Conservation (phyloP, 2,113 vertebrate species). For the Aldabrachelys gigantea region DNA sequence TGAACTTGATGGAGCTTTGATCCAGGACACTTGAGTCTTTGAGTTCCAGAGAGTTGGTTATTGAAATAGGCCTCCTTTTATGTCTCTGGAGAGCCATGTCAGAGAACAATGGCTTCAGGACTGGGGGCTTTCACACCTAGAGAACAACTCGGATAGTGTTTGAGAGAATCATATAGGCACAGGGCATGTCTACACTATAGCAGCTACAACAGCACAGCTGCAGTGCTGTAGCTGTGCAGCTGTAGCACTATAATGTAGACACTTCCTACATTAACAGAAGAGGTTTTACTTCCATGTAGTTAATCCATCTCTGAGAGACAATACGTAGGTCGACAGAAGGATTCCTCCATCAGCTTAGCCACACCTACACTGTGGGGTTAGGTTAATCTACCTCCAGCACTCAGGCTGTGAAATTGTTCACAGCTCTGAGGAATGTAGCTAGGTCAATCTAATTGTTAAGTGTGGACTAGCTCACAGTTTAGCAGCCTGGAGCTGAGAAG, state of each 20-base stretch:
- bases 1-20: neutral
- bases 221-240: neutral
- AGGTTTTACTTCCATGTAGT: neutral
- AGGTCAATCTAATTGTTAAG: neutral
- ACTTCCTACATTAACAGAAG: neutral
- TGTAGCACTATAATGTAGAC: neutral
- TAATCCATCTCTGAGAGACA: neutral
- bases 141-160: neutral
- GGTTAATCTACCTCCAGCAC: neutral
- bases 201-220: neutral
- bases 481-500: neutral
- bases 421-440: neutral
- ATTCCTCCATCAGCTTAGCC: neutral
- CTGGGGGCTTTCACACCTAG: constrained; percentile 15
- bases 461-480: neutral
- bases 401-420: neutral
- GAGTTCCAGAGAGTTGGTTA: neutral
- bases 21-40: neutral
- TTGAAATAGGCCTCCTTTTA: neutral
- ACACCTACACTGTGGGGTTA: neutral
- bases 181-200: neutral
- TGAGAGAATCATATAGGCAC: neutral
- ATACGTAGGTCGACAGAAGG: neutral
- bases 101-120: neutral
- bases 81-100: neutral